Percentiles rank a stretch among this genome's conserved stretches.
Evolutionary conservation across 2,888 invertebrate species (phyloP).

Genomic region (Luffia ferchaultella): DNA sequence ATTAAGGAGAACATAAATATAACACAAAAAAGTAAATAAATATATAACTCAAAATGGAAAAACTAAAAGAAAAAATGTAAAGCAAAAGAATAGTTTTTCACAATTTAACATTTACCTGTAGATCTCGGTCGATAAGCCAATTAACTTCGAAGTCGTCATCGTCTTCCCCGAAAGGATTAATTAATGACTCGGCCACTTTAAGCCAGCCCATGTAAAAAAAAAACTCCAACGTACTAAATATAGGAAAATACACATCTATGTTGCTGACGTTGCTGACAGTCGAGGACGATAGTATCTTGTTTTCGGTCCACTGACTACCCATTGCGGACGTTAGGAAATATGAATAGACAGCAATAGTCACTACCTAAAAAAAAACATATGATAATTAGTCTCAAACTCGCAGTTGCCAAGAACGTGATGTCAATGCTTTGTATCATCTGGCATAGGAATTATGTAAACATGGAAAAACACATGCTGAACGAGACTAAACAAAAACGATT

Average conservation of each 20-base stretch:
- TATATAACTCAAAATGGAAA: too few species aligned
- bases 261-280: constrained; percentile 59
- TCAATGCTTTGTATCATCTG: too few species aligned
- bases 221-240: constrained; percentile 89
- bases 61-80: background rate
- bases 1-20: too few species aligned
- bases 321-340: constrained; percentile 89
- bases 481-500: too few species aligned
- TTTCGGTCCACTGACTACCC: constrained; percentile 87
- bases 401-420: too few species aligned
- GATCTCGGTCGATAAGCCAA: constrained; percentile 91
- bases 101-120: constrained; percentile 68
- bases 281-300: constrained; percentile 37
- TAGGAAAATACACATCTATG: constrained; percentile 88
- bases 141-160: constrained; percentile 93
- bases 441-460: too few species aligned
- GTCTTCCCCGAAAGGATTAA: constrained; percentile 92
- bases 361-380: constrained; percentile 74
- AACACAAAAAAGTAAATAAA: too few species aligned
- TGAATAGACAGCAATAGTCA: constrained; percentile 91
- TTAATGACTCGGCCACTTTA: constrained; percentile 89
- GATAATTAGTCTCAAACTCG: too few species aligned
- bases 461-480: too few species aligned
- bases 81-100: background rate
- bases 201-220: constrained; percentile 92